Evolutionary conservation across 2,888 invertebrate species (phyloP), one percentile per base, ranked within the genome.

Genomic region (Synergus umbraculus): DNA sequence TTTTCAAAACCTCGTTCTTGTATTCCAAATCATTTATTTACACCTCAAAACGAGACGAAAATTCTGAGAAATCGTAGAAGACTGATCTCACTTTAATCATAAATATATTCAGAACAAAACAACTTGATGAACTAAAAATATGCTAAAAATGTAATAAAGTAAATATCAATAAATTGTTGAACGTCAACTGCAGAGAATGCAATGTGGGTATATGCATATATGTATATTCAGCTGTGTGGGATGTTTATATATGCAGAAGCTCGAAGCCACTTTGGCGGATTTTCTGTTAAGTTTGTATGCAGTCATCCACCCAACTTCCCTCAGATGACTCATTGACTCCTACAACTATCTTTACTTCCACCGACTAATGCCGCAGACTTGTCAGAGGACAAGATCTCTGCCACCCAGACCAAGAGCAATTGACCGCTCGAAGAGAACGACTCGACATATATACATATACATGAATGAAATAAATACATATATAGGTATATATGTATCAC

Each of bases 311-410:
- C 73, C 73, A 69, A 37, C 69, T 49, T 69, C 69, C 22, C 22
- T 54, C 4, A 2, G 54, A 73, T 73, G 73, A 73, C 54, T 73
- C 73, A 73, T 73, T 54, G 37, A 54, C 73, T 73, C 54, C 54
- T 49, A 73, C 49, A 46, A 73, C 54, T 54, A 54, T 73, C 54
- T 73, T 73, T 54, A 54, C 73, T 73, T 49, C 69, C 3, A 73
- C 37, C 73, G n/a, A 73, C 37, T 18, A 73, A 73, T 73, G 29
- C 54, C 54, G 73, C 54, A 73, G n/a, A 41, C 54, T 69, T 49
- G 22, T 69, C 15, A 49, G 49, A 69, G 69, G 69, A 69, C 49
- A 73, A 37, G n/a, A 54, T 41, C 54, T 54, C n/a, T 54, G 73
- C 37, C 54, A 73, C 54, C 54, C 73, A 54, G n/a, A 5, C 37